Evolutionary conservation across 2,113 vertebrate genomes (phyloP).

Genomic region (Willisornis vidua): DNA sequence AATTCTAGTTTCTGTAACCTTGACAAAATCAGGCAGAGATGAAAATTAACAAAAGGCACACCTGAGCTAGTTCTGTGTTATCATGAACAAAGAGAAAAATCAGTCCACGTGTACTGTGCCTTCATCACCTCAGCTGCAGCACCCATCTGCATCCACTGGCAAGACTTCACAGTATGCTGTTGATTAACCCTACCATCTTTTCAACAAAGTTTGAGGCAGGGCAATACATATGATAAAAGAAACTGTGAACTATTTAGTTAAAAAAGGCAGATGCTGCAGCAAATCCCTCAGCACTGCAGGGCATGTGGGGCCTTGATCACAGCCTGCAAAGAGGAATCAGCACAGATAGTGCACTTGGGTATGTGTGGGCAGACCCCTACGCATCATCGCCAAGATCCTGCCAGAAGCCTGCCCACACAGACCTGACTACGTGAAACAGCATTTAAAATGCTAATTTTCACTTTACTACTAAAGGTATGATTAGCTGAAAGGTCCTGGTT

Average conservation of each 20-base stretch:
- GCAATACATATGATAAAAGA: conserved; percentile 12
- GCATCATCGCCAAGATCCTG: not conserved
- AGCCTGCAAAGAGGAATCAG: not conserved
- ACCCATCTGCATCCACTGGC: conserved; percentile 24
- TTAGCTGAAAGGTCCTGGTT: conserved; percentile 3
- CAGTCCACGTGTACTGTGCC: not conserved
- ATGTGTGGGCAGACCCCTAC: conserved; percentile 33
- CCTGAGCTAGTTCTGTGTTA: not conserved
- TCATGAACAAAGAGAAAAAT: conserved; percentile 10
- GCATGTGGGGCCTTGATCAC: conserved; percentile 9
- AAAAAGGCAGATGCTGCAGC: not conserved
- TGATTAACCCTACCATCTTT: not conserved
- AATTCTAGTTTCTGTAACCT: not conserved
- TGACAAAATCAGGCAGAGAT: not conserved
- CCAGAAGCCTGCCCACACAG: conserved; percentile 53
- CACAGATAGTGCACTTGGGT: not conserved
- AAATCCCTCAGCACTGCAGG: conserved; percentile 24
- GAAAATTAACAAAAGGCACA: not conserved
- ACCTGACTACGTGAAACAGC: not conserved
- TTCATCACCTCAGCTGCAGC: conserved; percentile 30
- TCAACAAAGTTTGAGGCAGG: not conserved
- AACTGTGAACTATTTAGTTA: not conserved
- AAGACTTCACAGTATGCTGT: not conserved
- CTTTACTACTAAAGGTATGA: not conserved
- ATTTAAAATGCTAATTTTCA: conserved; percentile 30